Percentiles rank a stretch among this genome's conserved stretches.
These are phyloP conservation scores for Eulemur albifrons DNA, from an alignment of 2,797 vertebrate species.

Conservation along the genomic window DNA sequence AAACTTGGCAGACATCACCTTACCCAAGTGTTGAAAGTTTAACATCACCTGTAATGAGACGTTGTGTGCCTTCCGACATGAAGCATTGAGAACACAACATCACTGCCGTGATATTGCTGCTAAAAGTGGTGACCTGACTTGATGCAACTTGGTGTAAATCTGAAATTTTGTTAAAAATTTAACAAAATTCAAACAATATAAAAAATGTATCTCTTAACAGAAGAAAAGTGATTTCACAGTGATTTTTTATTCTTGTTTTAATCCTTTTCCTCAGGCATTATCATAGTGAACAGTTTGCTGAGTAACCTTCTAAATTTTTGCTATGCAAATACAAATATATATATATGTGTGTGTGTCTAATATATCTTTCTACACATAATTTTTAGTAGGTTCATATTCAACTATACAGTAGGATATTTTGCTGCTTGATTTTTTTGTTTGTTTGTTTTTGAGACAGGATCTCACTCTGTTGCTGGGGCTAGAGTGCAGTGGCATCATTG, in stretches of 20 bases:
- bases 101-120: not conserved
- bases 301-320: not conserved
- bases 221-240: not conserved
- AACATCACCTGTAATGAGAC: not conserved
- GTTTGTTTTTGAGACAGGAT: not conserved
- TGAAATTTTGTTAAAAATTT: conserved; percentile 12
- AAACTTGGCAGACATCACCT: not conserved
- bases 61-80: rapidly evolving
- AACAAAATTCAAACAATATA: not conserved
- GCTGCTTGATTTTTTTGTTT: not conserved
- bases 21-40: not conserved
- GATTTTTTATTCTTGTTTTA: not conserved
- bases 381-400: not conserved
- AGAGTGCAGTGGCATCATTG: not conserved
- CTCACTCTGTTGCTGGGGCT: not conserved
- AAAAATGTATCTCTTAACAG: not conserved
- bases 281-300: not conserved
- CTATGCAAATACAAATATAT: not conserved
- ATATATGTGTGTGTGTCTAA: not conserved
- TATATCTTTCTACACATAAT: not conserved
- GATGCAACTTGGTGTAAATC: not conserved
- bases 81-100: not conserved
- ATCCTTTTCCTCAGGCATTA: not conserved
- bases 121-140: not conserved
- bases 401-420: not conserved